Evolutionary conservation across 2,113 vertebrate genomes (phyloP), one percentile per base, ranked within the genome.

Genomic region (Corvus hawaiiensis): DNA sequence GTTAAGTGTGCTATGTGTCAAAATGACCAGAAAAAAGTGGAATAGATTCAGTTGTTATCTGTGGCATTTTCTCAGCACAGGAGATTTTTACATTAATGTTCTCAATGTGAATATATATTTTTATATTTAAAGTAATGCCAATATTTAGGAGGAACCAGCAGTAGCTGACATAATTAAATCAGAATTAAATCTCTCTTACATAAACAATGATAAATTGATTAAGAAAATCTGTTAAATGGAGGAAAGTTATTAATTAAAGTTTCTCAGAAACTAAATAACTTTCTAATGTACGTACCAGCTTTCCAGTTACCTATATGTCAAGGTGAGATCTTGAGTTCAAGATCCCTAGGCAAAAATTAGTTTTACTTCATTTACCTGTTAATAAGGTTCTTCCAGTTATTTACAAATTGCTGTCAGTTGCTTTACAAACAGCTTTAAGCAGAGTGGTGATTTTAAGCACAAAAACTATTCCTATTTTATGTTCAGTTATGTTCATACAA

Each of bases 1-100:
- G 13, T 41, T 41, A 39, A 63, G 30, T 67, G 44, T 89, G 44
- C 21, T 93, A 24, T 71, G 8, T 91, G 32, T 87, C 6, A 17
- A 68, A 35, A 74, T 84, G 89, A 76, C 71, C 68, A 96, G 89
- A 93, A 84, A 82, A 58, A 87, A 87, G 44, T 69, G 69, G 37
- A 84, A 86, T 84, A 33, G 21, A 37, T 74, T 89, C 26, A 95
- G 11, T 48, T 71, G 27, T 79, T 88, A 69, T 16, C 23, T 75
- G 55, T 84, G 80, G 33, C 83, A 75, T 90, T 94, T 91, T 94
- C 80, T 82, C 62, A 96, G 35, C 73, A 94, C 33, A 32, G 83
- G 48, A 87, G 14, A 48, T 87, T 75, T 97, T 94, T 93, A 62
- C 33, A 35, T 75, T 90, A 44, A 72, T 58, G 10, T 74, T 91